Percentiles rank a stretch among this genome's conserved stretches.
phyloP scores from a whole-genome alignment of 2,888 invertebrate species.

The Luperina nickerlii region DNA sequence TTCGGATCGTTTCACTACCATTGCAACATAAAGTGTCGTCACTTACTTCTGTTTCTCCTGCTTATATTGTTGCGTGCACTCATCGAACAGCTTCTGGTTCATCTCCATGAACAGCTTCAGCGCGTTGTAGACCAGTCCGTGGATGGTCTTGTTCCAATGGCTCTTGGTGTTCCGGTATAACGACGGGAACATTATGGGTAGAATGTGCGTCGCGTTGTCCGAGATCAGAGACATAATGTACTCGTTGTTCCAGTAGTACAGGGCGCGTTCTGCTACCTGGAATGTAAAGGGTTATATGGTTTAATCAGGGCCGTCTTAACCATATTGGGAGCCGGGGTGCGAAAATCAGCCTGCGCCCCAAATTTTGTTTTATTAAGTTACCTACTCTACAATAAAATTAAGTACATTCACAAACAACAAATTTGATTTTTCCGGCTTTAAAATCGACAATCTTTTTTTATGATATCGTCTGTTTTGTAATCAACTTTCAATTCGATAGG shows the following conservation, averaged over 20 bases:
- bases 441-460: too few relatives aligned
- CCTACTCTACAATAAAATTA: too few relatives aligned
- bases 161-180: slow-evolving; percentile 99
- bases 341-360: too few relatives aligned
- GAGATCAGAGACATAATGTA: slow-evolving; percentile 99
- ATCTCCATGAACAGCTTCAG: slow-evolving; percentile 99
- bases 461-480: too few relatives aligned
- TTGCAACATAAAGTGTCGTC: too few relatives aligned
- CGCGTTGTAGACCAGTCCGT: slow-evolving; percentile 99
- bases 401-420: too few relatives aligned
- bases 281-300: slow-evolving; percentile 24
- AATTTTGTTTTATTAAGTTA: too few relatives aligned
- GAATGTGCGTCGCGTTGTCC: slow-evolving; percentile 98
- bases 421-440: too few relatives aligned
- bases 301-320: too few relatives aligned
- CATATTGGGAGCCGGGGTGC: too few relatives aligned
- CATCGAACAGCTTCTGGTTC: slow-evolving; percentile 99
- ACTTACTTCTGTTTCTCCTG: slow-evolving; percentile 93
- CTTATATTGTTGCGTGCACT: slow-evolving; percentile 98
- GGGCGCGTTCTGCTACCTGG: slow-evolving; percentile 99
- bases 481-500: too few relatives aligned
- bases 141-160: slow-evolving; percentile 99
- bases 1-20: too few relatives aligned
- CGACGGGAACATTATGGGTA: slow-evolving; percentile 99
- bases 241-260: slow-evolving; percentile 99